Percentiles rank a stretch among this genome's conserved stretches.
phyloP scores from a whole-genome alignment of 2,113 vertebrate species.

The Mola mola region DNA sequence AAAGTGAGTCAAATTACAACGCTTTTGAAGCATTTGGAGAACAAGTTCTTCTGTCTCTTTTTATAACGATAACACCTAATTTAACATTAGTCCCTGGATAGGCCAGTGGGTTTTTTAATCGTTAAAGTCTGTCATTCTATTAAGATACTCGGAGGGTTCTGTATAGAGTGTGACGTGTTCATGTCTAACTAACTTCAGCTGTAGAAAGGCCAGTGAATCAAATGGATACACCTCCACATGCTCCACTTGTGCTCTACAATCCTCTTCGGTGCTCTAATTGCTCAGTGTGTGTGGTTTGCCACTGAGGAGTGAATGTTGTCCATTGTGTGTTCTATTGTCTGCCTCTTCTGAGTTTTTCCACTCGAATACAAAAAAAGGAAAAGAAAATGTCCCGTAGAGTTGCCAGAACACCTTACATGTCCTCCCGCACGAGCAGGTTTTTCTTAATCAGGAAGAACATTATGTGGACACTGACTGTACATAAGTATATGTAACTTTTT shows the following conservation, averaged over 20 bases:
- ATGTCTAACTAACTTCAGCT: too few relatives aligned
- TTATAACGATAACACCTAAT: too few relatives aligned
- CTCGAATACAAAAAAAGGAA: too few relatives aligned
- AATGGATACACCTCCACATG: constrained; percentile 23
- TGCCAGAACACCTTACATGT: not conserved
- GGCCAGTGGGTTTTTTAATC: not conserved
- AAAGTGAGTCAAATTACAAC: too few relatives aligned
- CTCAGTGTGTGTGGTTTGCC: not conserved
- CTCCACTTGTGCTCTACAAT: constrained; percentile 53
- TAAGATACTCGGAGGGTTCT: not conserved
- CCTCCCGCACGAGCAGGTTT: not conserved
- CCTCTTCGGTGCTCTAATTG: constrained; percentile 56
- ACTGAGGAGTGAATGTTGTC: constrained; percentile 8
- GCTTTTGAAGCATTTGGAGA: not conserved
- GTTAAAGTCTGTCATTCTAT: not conserved
- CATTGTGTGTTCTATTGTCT: constrained; percentile 29
- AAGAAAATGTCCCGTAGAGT: too few relatives aligned
- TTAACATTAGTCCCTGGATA: too few relatives aligned
- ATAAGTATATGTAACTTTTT: too few relatives aligned
- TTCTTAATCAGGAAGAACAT: too few relatives aligned
- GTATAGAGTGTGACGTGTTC: too few relatives aligned
- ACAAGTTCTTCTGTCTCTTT: too few relatives aligned
- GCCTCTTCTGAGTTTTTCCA: not conserved
- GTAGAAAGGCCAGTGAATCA: too few relatives aligned
- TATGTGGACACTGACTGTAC: not conserved